Percentiles rank a stretch among this genome's conserved stretches.
phyloP scores from a whole-genome alignment of 1,140 invertebrate genomes.

The Drosophila novamexicana region DNA sequence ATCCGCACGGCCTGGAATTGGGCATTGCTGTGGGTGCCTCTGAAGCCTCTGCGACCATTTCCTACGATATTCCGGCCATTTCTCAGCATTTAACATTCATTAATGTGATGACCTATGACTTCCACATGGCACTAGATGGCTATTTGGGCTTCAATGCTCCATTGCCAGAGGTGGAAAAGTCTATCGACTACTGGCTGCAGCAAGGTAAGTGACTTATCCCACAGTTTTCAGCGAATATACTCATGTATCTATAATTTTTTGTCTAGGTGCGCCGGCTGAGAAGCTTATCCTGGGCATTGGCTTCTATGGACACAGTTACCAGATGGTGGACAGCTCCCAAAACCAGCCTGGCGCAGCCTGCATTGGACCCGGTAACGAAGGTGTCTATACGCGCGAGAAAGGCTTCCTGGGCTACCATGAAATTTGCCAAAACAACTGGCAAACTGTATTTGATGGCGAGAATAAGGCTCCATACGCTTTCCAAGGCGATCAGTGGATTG shows the following conservation, averaged over 20 bases:
- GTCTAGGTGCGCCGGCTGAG: constrained; percentile 69
- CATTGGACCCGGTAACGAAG: constrained; percentile 86
- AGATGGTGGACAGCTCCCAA: constrained; percentile 84
- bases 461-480: constrained; percentile 71
- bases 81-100: constrained; percentile 87
- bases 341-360: constrained; percentile 86
- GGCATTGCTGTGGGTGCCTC: constrained; percentile 88
- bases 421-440: constrained; percentile 83
- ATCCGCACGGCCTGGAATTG: constrained; percentile 85
- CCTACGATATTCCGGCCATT: constrained; percentile 86
- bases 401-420: constrained; percentile 93
- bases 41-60: constrained; percentile 84
- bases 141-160: constrained; percentile 87
- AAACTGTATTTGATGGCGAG: constrained; percentile 50
- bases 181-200: constrained; percentile 75
- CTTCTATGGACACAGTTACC: constrained; percentile 89
- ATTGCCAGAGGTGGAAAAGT: constrained; percentile 83
- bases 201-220: constrained; percentile 19
- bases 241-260: constrained; percentile 71
- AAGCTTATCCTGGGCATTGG: constrained; percentile 89
- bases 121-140: constrained; percentile 86
- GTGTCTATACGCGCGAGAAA: constrained; percentile 88
- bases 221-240: background rate
- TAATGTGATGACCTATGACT: constrained; percentile 90
- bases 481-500: constrained; percentile 84